Evolutionary conservation across 2,888 invertebrate genomes (phyloP).

Genomic region (Dendrolimus pini): DNA sequence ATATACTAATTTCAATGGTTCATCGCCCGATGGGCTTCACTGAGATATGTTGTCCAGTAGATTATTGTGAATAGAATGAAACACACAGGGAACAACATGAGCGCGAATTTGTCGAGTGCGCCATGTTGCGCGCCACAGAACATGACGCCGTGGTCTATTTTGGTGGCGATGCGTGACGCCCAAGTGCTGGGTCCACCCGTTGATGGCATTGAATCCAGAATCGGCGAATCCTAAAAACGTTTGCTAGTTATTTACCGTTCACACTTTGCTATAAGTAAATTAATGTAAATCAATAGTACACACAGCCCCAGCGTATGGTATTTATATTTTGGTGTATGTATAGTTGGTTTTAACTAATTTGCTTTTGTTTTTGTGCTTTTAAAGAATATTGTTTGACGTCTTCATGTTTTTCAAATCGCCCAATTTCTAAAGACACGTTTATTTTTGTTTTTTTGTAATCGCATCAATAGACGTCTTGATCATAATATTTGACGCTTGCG

Average conservation of each 20-base stretch:
- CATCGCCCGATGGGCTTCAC: slow-evolving; percentile 64
- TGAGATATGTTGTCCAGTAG: slow-evolving; percentile 79
- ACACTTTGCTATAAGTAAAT: too few relatives aligned
- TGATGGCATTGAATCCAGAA: slow-evolving; percentile 54
- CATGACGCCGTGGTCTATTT: slow-evolving; percentile 72
- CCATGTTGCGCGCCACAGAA: slow-evolving; percentile 80
- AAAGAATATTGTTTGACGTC: too few relatives aligned
- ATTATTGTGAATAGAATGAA: slow-evolving; percentile 75
- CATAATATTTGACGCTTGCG: too few relatives aligned
- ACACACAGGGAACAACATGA: slow-evolving; percentile 77
- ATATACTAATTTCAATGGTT: slow-evolving; percentile 30
- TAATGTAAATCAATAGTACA: too few relatives aligned
- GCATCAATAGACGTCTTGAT: too few relatives aligned
- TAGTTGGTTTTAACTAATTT: too few relatives aligned
- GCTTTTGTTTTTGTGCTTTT: too few relatives aligned
- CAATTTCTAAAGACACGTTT: too few relatives aligned
- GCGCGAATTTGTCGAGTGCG: slow-evolving; percentile 75
- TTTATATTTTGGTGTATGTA: too few relatives aligned
- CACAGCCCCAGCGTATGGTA: too few relatives aligned
- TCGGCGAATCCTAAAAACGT: slow-evolving; percentile 59
- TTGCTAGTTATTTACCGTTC: neutral
- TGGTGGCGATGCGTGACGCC: slow-evolving; percentile 47
- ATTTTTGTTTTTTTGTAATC: too few relatives aligned
- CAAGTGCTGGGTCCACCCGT: slow-evolving; percentile 39
- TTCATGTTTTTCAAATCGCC: too few relatives aligned